These are phyloP conservation scores for Drosophila setifemur DNA, from an alignment of 1,140 invertebrate species.

Conservation along the genomic window DNA sequence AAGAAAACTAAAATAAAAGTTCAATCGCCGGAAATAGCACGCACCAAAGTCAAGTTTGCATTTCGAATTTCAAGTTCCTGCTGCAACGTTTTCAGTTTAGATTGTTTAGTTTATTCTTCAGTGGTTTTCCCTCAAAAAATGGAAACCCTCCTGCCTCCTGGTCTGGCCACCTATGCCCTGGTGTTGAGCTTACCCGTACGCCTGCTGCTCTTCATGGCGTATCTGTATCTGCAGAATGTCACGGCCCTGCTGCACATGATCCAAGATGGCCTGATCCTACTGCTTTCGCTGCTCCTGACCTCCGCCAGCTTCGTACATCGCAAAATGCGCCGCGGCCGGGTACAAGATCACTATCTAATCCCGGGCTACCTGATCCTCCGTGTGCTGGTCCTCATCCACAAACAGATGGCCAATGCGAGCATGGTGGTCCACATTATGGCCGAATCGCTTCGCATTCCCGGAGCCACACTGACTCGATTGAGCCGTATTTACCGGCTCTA, in stretches of 20 bases:
- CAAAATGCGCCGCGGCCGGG: background rate
- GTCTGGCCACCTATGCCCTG: background rate
- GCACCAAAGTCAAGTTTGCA: constrained; percentile 24
- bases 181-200: background rate
- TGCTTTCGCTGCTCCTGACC: background rate
- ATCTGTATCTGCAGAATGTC: constrained; percentile 27
- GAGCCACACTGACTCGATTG: background rate
- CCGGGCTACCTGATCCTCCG: background rate
- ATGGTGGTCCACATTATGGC: background rate
- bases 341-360: background rate
- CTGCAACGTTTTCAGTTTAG: background rate
- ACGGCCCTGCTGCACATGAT: constrained; percentile 3
- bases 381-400: background rate
- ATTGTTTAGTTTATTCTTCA: background rate
- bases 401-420: background rate
- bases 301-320: background rate
- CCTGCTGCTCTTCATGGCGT: background rate
- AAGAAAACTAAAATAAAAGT: background rate
- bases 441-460: background rate
- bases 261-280: background rate
- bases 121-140: background rate
- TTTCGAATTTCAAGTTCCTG: constrained; percentile 28
- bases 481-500: background rate
- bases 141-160: background rate
- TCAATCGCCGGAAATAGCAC: constrained; percentile 14